Evolutionary conservation across 2,113 vertebrate species (phyloP), one percentile per base, ranked within the genome.

Genomic region (Litocranius walleri): DNA sequence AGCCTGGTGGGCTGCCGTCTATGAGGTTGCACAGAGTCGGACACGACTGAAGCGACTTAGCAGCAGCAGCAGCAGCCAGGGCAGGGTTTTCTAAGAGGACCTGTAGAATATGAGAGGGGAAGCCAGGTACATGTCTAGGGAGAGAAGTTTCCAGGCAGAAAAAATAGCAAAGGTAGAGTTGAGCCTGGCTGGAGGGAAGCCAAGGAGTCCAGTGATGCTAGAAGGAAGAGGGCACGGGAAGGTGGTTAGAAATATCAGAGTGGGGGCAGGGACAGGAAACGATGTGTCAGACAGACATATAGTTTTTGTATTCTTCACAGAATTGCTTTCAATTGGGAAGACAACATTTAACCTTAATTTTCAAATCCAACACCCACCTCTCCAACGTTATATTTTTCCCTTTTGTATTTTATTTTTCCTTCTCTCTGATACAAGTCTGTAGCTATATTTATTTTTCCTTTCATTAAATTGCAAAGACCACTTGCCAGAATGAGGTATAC

Each of bases 401-500:
- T 59, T 97, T 48, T 80, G 3, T 30, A 33, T 62, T 96, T 90
- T 64, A 54, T 40, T 91, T 88, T 97, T 62, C 82, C 71, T 21
- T 88, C 52, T 90, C 56, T 91, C 40, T 74, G 13, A 61, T 77
- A 7, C 81, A 87, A 1, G 14, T 82, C 83, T 81, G 7, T 33
- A 87, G 91, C 84, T 96, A 27, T 82, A 77, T 88, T 97, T 94
- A 45, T 50, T 54, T 92, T 56, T 89, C 78, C 12, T 30, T 92
- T 96, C 96, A 90, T 97, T 93, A 93, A 91, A 89, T 80, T 80
- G 86, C 82, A 84, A 90, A 93, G 83, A 86, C 67, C 19, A 67
- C 86, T 96, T 94, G 78, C 97, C 15, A 54, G 91, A 87, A 97
- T 91, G 92, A 93, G 87, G n/a, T 95, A 92, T 88, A 93, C 89